phyloP scores from a whole-genome alignment of 2,113 vertebrate genomes.

The Pithys albifrons region DNA sequence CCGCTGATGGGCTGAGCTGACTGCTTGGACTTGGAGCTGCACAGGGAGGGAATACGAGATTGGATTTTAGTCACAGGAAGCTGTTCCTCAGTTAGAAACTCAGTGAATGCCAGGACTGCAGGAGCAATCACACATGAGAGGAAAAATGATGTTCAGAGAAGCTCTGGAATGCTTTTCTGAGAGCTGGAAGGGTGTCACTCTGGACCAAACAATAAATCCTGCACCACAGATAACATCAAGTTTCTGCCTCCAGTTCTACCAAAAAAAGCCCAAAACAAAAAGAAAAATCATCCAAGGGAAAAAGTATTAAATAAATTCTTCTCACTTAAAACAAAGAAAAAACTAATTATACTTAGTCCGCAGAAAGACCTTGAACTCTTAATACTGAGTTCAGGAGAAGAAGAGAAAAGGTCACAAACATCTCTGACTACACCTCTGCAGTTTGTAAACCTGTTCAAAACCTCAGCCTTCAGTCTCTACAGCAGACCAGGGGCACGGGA shows the following conservation, averaged over 20 bases:
- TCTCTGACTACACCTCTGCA: neutral
- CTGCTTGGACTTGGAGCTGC: neutral
- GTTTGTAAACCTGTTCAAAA: neutral
- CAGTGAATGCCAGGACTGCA: neutral
- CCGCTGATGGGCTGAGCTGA: neutral
- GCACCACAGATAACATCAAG: neutral
- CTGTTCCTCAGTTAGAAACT: neutral
- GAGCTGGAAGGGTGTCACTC: neutral
- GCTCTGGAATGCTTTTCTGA: neutral
- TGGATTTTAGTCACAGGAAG: neutral
- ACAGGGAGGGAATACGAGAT: neutral
- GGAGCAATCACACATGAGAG: neutral
- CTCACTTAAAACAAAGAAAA: neutral
- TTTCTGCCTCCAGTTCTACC: neutral
- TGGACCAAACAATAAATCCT: neutral
- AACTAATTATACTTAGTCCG: neutral
- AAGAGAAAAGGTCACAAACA: neutral
- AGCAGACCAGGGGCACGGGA: neutral
- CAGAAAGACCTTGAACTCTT: neutral
- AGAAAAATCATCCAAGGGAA: neutral
- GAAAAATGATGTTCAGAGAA: neutral
- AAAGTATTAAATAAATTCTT: neutral
- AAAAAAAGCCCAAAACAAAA: rapidly evolving
- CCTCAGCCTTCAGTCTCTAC: neutral
- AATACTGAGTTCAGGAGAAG: neutral